These are phyloP conservation scores for Nyctibius bracteatus DNA, from an alignment of 2,113 vertebrate species.

Conservation along the genomic window DNA sequence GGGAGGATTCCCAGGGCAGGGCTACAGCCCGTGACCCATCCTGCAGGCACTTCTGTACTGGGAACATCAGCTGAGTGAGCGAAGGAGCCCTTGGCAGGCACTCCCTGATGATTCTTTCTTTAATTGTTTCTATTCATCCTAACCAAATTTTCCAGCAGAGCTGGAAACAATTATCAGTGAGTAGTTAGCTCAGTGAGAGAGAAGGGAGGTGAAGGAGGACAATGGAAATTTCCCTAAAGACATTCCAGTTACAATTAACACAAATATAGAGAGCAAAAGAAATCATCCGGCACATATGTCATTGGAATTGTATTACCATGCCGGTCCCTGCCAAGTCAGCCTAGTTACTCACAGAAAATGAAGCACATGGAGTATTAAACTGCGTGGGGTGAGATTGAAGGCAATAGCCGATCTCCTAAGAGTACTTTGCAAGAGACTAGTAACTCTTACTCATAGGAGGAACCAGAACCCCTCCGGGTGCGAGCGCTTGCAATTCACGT, in stretches of 20 bases:
- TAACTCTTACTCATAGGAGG: background rate
- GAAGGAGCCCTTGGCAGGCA: background rate
- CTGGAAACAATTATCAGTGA: background rate
- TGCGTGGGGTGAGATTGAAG: background rate
- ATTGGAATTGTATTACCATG: background rate
- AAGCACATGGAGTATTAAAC: background rate
- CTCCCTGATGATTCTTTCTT: background rate
- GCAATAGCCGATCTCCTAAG: background rate
- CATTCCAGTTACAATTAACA: background rate
- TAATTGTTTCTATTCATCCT: conserved; percentile 9
- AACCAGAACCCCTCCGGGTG: background rate
- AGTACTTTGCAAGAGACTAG: background rate
- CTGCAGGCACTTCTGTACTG: fast-evolving
- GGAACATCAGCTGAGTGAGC: background rate
- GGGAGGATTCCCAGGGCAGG: background rate
- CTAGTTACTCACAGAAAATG: background rate
- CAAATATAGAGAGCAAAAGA: background rate
- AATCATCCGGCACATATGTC: background rate
- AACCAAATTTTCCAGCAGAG: background rate
- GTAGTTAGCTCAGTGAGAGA: background rate
- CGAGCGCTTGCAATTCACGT: fast-evolving
- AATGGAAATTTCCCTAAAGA: background rate
- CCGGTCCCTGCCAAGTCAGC: background rate
- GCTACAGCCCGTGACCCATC: background rate
- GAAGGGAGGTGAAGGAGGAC: background rate